Evolutionary conservation across 2,888 invertebrate genomes (phyloP), one percentile per base, ranked within the genome.

Genomic region (Ectobius pallidus): DNA sequence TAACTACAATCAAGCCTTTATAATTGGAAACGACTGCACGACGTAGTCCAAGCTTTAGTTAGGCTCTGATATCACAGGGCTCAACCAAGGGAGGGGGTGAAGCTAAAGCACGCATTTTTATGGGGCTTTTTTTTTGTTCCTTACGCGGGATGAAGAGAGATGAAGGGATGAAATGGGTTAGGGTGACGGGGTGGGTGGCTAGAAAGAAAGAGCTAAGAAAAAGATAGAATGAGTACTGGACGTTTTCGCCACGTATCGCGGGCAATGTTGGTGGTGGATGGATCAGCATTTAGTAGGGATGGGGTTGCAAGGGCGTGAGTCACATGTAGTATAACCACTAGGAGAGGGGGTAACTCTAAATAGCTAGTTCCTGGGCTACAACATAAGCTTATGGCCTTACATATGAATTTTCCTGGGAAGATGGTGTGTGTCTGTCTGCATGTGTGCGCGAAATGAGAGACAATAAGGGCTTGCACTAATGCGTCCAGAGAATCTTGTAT

Each of bases 241-340:
- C 46, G 65, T 65, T 65, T 58, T 65, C 46, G 65, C 65, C 65
- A 65, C 65, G 65, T 65, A 65, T 65, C 65, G n/a, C n/a, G 46
- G 65, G 14, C 32, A 25, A 58, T 58, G 58, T 30, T 58, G 58
- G 16, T 25, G 27, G 30, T 58, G 58, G 27, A 30, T 58, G 52
- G 52, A 52, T 52, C 52, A 52, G 52, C 25, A 20, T 25, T 52
- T 52, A 20, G n/a, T n/a, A n/a, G 34, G 34, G 34, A 34, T 6
- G 58, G 58, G 58, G 58, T 27, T n/a, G 9, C 25, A 58, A 27
- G 16, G 0, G 16, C 58, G 58, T 30, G 58, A 58, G 58, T 58
- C 58, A 58, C 58, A 30, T 30, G 11, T 58, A 14, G 52, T 46
- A 46, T 46, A 46, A n/a, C 46, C 18, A 9, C 46, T 46, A n/a